Evolutionary conservation across 53 echinoderm and acorn worm genomes (phyloP).

Genomic region (Crossaster papposus): DNA sequence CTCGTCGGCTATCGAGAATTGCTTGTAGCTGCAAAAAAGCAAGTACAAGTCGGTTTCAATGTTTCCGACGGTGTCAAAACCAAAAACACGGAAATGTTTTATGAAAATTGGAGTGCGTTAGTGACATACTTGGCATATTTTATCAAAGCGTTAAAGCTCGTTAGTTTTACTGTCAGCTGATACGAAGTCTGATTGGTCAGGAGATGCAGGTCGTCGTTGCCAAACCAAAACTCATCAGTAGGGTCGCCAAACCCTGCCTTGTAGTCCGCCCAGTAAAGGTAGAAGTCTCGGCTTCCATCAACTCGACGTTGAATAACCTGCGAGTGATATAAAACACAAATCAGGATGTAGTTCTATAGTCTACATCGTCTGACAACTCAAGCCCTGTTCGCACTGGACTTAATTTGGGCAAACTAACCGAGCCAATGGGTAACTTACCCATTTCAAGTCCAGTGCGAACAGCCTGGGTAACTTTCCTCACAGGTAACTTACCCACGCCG

Average conservation of each 20-base stretch:
- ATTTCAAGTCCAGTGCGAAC: too few relatives aligned
- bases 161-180: constrained; percentile 22
- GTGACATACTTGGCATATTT: constrained; percentile 44
- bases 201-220: constrained; percentile 54
- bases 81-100: background rate
- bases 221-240: constrained; percentile 40
- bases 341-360: too few relatives aligned
- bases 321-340: background rate
- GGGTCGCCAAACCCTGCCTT: constrained; percentile 48
- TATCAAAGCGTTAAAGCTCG: background rate
- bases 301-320: constrained; percentile 46
- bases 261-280: constrained; percentile 39
- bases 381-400: too few relatives aligned
- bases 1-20: constrained; percentile 27
- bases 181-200: constrained; percentile 32
- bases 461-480: too few relatives aligned
- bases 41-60: background rate
- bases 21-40: background rate
- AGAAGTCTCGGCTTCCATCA: constrained; percentile 28
- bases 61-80: background rate
- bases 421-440: too few relatives aligned
- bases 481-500: too few relatives aligned
- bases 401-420: too few relatives aligned
- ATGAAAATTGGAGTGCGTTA: background rate
- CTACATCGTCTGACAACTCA: too few relatives aligned